These are phyloP conservation scores for Hylia prasina DNA, from an alignment of 2,113 vertebrate genomes.

Conservation along the genomic window DNA sequence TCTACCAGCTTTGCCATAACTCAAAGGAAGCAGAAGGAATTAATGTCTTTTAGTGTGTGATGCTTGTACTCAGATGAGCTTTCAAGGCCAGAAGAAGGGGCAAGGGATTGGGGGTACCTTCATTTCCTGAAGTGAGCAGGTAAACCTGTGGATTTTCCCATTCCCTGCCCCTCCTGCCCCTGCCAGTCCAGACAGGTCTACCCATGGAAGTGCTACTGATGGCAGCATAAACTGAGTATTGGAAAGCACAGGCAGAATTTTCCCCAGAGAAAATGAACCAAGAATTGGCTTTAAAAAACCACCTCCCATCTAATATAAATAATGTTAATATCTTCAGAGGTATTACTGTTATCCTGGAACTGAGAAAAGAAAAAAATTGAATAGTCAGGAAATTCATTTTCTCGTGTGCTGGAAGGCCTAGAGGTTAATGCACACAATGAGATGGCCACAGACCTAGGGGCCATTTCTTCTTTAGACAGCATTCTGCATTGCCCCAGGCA, in stretches of 20 bases:
- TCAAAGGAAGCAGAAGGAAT: background rate
- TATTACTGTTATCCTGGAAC: background rate
- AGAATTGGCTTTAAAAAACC: background rate
- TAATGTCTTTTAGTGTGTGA: background rate
- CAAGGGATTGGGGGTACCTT: background rate
- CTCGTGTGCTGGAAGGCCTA: background rate
- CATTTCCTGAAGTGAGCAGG: background rate
- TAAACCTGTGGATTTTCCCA: background rate
- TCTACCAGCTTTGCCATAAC: background rate
- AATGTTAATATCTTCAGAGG: background rate
- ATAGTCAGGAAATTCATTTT: background rate
- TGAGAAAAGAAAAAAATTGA: background rate
- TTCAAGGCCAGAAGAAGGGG: background rate
- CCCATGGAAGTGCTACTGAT: background rate
- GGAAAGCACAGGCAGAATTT: background rate
- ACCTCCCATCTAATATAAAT: background rate
- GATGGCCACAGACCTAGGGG: background rate
- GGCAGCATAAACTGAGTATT: background rate
- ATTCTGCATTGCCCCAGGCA: background rate
- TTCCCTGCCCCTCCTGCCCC: background rate
- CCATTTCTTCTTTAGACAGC: background rate
- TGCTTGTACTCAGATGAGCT: background rate
- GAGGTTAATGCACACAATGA: background rate
- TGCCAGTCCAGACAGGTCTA: background rate
- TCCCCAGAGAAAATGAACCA: background rate